Conservation (phyloP, 2,797 vertebrate species). For the Brotula barbata region DNA sequence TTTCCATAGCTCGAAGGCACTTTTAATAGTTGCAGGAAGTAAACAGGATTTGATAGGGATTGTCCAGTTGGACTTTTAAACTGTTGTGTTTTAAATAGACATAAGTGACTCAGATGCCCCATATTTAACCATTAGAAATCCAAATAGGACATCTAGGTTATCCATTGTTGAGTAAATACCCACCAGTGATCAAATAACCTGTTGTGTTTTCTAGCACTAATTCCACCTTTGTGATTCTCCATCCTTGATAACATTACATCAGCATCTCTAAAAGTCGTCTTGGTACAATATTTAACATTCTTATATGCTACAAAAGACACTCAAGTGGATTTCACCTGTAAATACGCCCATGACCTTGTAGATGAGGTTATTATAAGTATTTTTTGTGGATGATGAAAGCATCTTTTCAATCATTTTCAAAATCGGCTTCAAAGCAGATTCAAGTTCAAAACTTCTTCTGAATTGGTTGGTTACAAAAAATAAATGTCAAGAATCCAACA, state of each 20-base stretch:
- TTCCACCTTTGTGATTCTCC: slow-evolving; percentile 4
- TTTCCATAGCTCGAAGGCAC: slow-evolving; percentile 17
- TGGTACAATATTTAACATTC: not conserved
- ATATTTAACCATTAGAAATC: no score
- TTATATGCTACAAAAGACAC: no score
- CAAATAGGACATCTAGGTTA: not conserved
- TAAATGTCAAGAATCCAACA: not conserved
- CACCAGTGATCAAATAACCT: no score
- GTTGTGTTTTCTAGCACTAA: no score
- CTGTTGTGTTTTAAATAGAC: not conserved
- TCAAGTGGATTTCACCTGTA: slow-evolving; percentile 6
- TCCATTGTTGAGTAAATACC: not conserved
- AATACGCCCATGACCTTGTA: not conserved
- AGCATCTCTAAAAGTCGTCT: slow-evolving; percentile 23
- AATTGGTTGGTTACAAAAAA: not conserved
- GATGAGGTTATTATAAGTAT: slow-evolving; percentile 3
- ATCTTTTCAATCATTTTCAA: no score
- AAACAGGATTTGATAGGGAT: not conserved
- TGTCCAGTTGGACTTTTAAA: not conserved
- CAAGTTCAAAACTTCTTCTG: not conserved
- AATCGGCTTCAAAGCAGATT: not conserved
- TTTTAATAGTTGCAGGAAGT: slow-evolving; percentile 18
- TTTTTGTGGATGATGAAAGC: not conserved
- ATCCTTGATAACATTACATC: no score
- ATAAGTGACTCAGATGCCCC: not conserved